These are phyloP conservation scores for Hydraecia micacea DNA, from an alignment of 2,888 invertebrate species.

Conservation along the genomic window DNA sequence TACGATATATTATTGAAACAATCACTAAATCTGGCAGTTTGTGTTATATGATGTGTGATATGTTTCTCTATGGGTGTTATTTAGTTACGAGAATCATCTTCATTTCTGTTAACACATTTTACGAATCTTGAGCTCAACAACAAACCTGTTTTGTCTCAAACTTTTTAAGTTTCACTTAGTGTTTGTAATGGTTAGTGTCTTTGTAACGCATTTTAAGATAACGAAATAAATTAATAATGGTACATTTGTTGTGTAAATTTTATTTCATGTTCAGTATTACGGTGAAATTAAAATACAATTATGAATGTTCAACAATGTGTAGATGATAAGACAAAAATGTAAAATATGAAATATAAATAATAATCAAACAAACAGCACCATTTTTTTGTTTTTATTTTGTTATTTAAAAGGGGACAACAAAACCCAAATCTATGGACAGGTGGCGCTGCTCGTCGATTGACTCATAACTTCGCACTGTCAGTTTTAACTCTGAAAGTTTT, in stretches of 20 bases:
- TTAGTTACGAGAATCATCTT: constrained; percentile 38
- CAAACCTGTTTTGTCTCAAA: constrained; percentile 37
- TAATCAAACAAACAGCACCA: constrained; percentile 66
- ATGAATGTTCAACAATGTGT: constrained; percentile 76
- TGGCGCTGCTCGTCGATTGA: not conserved
- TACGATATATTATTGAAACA: constrained; percentile 15
- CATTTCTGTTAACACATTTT: constrained; percentile 28
- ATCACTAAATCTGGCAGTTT: constrained; percentile 26
- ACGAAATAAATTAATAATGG: constrained; percentile 48
- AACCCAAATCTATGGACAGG: not conserved
- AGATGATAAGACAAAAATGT: constrained; percentile 79
- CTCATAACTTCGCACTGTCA: not conserved
- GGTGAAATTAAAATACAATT: constrained; percentile 72
- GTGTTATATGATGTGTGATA: constrained; percentile 14
- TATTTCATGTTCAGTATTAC: constrained; percentile 76
- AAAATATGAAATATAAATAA: constrained; percentile 69
- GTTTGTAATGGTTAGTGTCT: constrained; percentile 57
- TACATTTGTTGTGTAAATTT: constrained; percentile 62
- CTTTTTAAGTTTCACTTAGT: constrained; percentile 57
- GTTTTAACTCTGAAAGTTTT: not conserved
- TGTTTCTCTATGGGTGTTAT: constrained; percentile 37
- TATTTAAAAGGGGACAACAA: not conserved
- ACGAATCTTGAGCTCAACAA: constrained; percentile 35
- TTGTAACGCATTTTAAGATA: constrained; percentile 60
- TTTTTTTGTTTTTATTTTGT: constrained; percentile 31